Evolutionary conservation across 2,888 invertebrate species (phyloP).

Genomic region (Sarcophaga carnaria): DNA sequence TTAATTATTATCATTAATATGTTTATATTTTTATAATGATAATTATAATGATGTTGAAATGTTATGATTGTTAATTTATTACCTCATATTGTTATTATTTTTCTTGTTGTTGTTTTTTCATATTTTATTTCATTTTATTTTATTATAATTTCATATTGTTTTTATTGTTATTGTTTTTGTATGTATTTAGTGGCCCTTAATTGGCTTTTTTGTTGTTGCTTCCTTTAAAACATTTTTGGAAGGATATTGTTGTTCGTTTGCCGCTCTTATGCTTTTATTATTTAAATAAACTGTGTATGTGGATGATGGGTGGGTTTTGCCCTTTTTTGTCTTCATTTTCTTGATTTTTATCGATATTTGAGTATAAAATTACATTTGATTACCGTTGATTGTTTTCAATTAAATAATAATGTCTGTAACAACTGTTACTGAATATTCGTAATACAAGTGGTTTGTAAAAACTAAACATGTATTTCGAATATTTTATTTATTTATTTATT

Average conservation of each 20-base stretch:
- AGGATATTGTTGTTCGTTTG: conserved; percentile 16
- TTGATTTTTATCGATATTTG: conserved; percentile 25
- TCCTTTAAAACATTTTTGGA: conserved; percentile 15
- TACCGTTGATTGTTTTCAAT: conserved; percentile 62
- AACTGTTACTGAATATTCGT: conserved; percentile 13
- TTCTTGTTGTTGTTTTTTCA: not conserved
- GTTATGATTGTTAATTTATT: conserved; percentile 61
- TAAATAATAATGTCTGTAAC: conserved; percentile 52
- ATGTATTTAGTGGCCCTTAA: conserved; percentile 34
- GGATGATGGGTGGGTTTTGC: conserved; percentile 6
- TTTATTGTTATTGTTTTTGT: conserved; percentile 26
- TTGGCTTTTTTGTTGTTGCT: conserved; percentile 40
- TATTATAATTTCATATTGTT: not conserved
- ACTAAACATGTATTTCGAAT: not conserved
- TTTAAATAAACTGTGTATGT: not conserved
- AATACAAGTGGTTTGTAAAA: not conserved
- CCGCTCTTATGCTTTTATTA: conserved; percentile 7
- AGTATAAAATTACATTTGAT: conserved; percentile 60
- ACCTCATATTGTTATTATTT: conserved; percentile 56
- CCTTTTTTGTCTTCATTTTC: conserved; percentile 3
- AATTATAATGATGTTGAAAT: conserved; percentile 50
- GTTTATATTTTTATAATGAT: conserved; percentile 11
- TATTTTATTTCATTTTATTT: no score
- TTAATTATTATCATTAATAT: conserved; percentile 27
- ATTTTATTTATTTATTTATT: no score